Percentiles rank a stretch among this genome's conserved stretches.
Conservation (phyloP, 2,113 vertebrate genomes). For the Pseudopodoces humilis region DNA sequence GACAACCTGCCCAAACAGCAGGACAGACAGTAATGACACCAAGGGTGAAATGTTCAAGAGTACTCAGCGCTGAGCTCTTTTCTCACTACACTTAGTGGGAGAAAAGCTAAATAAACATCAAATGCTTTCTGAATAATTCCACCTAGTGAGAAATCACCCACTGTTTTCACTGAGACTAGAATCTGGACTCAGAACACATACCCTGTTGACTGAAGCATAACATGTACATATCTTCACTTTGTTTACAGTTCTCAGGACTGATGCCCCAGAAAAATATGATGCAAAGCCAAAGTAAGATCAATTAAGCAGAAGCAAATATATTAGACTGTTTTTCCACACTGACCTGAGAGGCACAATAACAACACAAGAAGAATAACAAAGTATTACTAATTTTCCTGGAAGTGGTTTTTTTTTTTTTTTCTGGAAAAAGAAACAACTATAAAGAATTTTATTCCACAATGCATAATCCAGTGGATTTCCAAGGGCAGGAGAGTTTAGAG, state of each 20-base stretch:
- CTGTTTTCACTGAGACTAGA: not conserved
- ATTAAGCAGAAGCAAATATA: not conserved
- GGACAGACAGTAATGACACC: not conserved
- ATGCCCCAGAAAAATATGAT: not conserved
- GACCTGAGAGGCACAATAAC: not conserved
- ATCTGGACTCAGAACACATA: not conserved
- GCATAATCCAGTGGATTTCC: not conserved
- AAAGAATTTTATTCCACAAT: not conserved
- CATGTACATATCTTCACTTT: not conserved
- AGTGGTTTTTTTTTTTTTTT: not conserved
- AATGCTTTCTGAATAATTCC: not conserved
- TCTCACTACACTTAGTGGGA: not conserved
- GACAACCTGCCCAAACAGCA: not conserved
- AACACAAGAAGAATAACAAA: not conserved
- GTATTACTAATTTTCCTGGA: not conserved
- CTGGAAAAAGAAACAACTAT: not conserved
- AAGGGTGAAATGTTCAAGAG: not conserved
- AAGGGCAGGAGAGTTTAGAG: not conserved
- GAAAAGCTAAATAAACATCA: conserved; percentile 8
- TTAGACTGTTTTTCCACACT: not conserved
- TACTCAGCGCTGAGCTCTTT: not conserved
- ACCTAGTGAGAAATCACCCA: not conserved
- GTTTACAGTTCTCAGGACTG: conserved; percentile 1
- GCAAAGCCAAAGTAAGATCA: conserved; percentile 16
- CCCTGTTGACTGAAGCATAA: not conserved